Evolutionary conservation across 2,797 vertebrate species (phyloP), one percentile per base, ranked within the genome.

Genomic region (Amazona ochrocephala): DNA sequence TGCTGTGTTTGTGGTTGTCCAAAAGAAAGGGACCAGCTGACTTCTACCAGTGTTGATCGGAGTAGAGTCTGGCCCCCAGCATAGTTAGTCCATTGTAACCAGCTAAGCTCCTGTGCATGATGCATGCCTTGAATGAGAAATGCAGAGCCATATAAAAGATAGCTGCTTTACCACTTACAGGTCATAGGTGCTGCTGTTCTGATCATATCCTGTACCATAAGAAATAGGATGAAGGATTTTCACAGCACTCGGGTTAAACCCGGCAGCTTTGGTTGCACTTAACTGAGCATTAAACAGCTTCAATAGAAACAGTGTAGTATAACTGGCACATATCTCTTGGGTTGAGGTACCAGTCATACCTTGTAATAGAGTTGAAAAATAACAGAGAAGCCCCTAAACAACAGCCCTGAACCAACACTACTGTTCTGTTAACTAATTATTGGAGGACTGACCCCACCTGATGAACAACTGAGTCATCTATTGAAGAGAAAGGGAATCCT

Each of bases 111-210:
- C 72, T 8, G 5, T 23, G 32, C 2, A 1, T 9, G 8, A 32
- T 10, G 4, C 3, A 2, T 27, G 37, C 65, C 26, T 15, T 18
- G 3, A 56, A 13, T 37, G 26, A 68, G 44, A 34, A 84, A n/a
- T 0, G 37, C 6, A 30, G 53, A 68, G 32, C 27, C 30, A 11
- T 2, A 2, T 1, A 42, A 41, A 60, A 68, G 47, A 6, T 1
- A 27, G 10, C 47, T 45, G 75, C 42, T 84, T 39, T 50, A 77
- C 44, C 65, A 27, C 42, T 19, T 34, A 48, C 27, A 30, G 19
- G n/a, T 3, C 19, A 1, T 2, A 12, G 27, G 13, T 47, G 37
- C 50, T 78, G 39, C 80, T 83, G 29, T 37, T 68, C 67, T 37
- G 3, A 7, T 7, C 22, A 10, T 21, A 51, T 53, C 42, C 65